Percentiles rank a stretch among this genome's conserved stretches.
These are phyloP conservation scores for Protosalanx chinensis DNA, from an alignment of 2,797 vertebrate genomes.

Conservation along the genomic window DNA sequence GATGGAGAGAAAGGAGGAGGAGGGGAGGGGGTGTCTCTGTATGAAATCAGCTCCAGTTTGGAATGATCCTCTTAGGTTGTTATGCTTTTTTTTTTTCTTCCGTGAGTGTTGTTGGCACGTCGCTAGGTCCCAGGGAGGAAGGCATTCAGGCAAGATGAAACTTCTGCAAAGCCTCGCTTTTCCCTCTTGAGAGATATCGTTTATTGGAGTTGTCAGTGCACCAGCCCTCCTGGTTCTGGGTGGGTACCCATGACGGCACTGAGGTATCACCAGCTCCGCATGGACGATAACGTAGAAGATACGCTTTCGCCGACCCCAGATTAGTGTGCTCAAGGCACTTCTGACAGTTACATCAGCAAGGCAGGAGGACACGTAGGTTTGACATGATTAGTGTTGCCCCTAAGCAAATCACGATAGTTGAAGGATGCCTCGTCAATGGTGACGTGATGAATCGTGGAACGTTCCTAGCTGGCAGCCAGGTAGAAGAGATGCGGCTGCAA, in stretches of 20 bases:
- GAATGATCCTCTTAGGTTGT: conserved; percentile 50
- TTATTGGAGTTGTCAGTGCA: conserved; percentile 25
- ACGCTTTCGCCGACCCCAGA: too few relatives aligned
- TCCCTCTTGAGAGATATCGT: conserved; percentile 29
- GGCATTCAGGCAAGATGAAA: conserved; percentile 23
- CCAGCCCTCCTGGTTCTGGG: neutral
- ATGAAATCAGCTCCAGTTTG: conserved; percentile 46
- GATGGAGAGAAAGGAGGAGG: conserved; percentile 17
- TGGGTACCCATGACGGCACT: neutral
- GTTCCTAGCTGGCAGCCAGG: neutral
- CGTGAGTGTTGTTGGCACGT: conserved; percentile 26
- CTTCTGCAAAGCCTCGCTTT: conserved; percentile 23
- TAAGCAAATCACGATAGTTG: neutral
- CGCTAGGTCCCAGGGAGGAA: conserved; percentile 27
- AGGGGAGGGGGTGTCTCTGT: conserved; percentile 34
- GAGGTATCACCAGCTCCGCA: neutral
- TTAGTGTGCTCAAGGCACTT: too few relatives aligned
- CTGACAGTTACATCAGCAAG: too few relatives aligned
- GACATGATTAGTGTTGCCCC: neutral
- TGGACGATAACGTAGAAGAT: too few relatives aligned
- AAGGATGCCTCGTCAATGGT: neutral
- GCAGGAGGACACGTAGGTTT: neutral
- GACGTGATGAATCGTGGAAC: too few relatives aligned
- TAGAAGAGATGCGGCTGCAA: neutral
- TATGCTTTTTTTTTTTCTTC: neutral